Evolutionary conservation across 2,888 invertebrate species (phyloP), one percentile per base, ranked within the genome.

Genomic region (Drosophila setosimentum): DNA sequence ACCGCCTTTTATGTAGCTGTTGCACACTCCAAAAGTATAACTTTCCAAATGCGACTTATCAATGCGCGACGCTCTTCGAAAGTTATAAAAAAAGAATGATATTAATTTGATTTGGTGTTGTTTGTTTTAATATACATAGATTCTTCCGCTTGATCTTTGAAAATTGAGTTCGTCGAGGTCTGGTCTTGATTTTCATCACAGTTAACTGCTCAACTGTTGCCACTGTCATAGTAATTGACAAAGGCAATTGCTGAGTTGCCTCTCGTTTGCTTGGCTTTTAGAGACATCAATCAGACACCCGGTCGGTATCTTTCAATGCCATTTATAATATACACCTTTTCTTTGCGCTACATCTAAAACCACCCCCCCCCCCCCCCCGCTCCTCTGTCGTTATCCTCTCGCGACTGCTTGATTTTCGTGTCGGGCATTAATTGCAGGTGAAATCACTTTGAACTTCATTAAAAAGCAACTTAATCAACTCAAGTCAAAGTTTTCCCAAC

Each of bases 361-460:
- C 13, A 1, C 11, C 33, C 1, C 33, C 7, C 35, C 6, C 35
- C 2, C 1, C 45, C 7, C 21, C 7, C 3, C 3, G 0, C 18
- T 3, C 32, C n/a, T n/a, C n/a, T n/a, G 5, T 6, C 10, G 10
- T n/a, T 7, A 8, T 45, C 4, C 24, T 24, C 1, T 13, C 21
- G 3, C 2, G 16, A 24, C 24, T 24, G 4, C 8, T 24, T 7
- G 8, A 29, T 37, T 55, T 55, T 48, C 67, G 55, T 64, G 74
- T 63, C 63, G 67, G 55, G 60, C 74, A 74, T 84, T 87, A 84
- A 84, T 85, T 85, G 88, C 85, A 65, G 78, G 70, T 75, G 73
- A 87, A 89, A 85, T 89, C 90, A 85, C 90, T 89, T 87, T 81
- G 81, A 89, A 87, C 83, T 89, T 85, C 90, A 87, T 87, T 87